Conservation (phyloP, 2,797 vertebrate genomes). For the Craterocephalus amniculus region DNA sequence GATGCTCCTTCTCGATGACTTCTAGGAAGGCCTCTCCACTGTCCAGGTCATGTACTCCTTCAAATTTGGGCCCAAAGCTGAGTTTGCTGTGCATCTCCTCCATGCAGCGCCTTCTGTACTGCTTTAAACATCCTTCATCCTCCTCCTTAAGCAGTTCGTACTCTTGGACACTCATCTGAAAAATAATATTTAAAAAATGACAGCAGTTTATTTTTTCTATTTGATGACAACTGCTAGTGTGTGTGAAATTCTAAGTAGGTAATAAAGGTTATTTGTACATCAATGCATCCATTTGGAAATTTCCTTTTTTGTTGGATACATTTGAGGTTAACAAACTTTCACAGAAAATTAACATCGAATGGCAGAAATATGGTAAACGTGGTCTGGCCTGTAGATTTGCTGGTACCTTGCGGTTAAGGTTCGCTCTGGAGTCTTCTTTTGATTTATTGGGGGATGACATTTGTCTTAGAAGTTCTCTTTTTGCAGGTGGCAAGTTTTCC, state of each 20-base stretch:
- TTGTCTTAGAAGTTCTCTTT: slow-evolving; percentile 93
- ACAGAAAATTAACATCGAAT: not conserved
- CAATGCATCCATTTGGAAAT: not conserved
- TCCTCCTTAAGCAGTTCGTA: slow-evolving; percentile 93
- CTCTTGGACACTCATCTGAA: slow-evolving; percentile 95
- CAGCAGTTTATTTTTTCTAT: not conserved
- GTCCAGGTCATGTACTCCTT: slow-evolving; percentile 88
- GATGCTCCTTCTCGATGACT: slow-evolving; percentile 92
- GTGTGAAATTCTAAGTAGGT: not conserved
- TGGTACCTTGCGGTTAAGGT: slow-evolving; percentile 90
- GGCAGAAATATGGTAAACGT: not conserved
- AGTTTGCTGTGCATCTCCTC: slow-evolving; percentile 95
- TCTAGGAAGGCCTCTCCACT: slow-evolving; percentile 90
- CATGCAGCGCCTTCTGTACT: slow-evolving; percentile 96
- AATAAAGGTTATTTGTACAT: not conserved
- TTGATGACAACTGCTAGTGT: not conserved
- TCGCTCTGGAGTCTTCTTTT: slow-evolving; percentile 83
- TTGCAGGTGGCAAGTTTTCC: slow-evolving; percentile 85
- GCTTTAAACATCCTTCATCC: slow-evolving; percentile 90
- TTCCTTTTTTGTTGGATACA: not conserved
- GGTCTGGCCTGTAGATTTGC: not conserved
- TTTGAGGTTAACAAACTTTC: not conserved
- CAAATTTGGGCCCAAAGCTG: slow-evolving; percentile 94
- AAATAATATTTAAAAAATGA: slow-evolving; percentile 18
- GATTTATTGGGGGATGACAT: slow-evolving; percentile 90